Base-by-base conservation (phyloP, 2,113 vertebrate genomes). In the Danionella cerebrum region DNA sequence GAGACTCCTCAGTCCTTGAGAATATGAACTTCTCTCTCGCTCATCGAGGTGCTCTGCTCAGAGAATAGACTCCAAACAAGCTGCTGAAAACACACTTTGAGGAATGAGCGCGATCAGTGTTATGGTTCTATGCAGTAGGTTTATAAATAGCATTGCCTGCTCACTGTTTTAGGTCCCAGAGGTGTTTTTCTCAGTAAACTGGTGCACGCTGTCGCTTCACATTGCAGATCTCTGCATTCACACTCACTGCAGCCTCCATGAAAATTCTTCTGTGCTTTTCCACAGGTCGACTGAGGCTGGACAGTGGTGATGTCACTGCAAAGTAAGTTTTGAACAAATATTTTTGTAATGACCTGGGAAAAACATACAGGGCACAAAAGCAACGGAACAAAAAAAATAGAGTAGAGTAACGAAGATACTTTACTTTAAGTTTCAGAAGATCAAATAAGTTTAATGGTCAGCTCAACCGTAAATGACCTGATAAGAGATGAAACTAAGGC, bases 221-320 rank as follows among this genome's bases (percentile, higher is more conserved):
- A 45, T 31, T 60, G 14, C 11, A 31, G 57, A 29, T 44, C 39
- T 18, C 25, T 45, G 57, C 57, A 60, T 60, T 31, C 39, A 16
- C 22, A 13, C 39, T 44, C 24, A 51, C 64, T 14, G 44, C 29
- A 27, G 9, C 19, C 27, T 5, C 38, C 11, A 27, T 21, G 25
- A 14, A 11, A 13, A 59, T 25, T 39, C 14, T 18, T 45, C 27
- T 60, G 11, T 77, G 27, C 78, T 54, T 76, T 2, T 54, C 45
- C 47, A 45, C 72, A 83, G 84, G 76, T 65, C 74, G 70, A 38
- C 52, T 59, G 68, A 75, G 71, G 73, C 70, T 70, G 73, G 76
- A 72, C 58, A 21, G 70, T 51, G 65, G 84, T 80, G 82, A 88
- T 87, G 86, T 82, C 85, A 71, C 79, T 86, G 82, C 84, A 85